Evolutionary conservation across 2,797 vertebrate genomes (phyloP).

Genomic region (Poecile montanus): DNA sequence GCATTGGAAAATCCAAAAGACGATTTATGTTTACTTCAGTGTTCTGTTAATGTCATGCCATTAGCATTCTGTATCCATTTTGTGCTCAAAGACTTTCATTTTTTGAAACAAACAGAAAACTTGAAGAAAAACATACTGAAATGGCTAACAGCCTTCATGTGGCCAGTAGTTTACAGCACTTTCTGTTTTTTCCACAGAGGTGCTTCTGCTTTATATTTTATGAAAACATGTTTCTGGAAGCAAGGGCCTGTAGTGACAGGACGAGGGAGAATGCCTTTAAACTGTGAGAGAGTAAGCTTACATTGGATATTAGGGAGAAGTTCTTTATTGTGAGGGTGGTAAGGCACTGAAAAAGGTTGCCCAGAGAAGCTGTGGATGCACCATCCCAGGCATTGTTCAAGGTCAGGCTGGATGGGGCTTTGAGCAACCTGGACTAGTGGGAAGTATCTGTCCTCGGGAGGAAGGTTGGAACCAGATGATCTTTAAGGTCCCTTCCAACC

Average conservation of each 20-base stretch:
- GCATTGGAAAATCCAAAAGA: neutral
- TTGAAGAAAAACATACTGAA: neutral
- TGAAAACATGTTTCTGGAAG: neutral
- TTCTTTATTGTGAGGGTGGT: neutral
- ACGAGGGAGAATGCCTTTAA: neutral
- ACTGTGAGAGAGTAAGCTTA: neutral
- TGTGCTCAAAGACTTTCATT: neutral
- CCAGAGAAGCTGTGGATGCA: neutral
- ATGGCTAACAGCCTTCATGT: neutral
- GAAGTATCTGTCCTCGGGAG: fast-evolving
- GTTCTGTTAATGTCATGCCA: neutral
- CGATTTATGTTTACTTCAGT: neutral
- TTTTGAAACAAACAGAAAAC: neutral
- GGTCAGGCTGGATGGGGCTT: neutral
- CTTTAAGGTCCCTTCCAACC: neutral
- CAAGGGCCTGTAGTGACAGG: neutral
- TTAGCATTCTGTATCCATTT: neutral
- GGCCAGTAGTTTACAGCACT: neutral
- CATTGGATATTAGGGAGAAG: neutral
- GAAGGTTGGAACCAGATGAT: neutral
- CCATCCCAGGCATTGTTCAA: neutral
- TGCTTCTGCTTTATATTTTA: neutral
- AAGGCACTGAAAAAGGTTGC: neutral
- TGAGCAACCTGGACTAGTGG: neutral
- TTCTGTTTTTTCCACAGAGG: neutral